Conservation (phyloP, 2,113 vertebrate species). For the Serinus canaria region DNA sequence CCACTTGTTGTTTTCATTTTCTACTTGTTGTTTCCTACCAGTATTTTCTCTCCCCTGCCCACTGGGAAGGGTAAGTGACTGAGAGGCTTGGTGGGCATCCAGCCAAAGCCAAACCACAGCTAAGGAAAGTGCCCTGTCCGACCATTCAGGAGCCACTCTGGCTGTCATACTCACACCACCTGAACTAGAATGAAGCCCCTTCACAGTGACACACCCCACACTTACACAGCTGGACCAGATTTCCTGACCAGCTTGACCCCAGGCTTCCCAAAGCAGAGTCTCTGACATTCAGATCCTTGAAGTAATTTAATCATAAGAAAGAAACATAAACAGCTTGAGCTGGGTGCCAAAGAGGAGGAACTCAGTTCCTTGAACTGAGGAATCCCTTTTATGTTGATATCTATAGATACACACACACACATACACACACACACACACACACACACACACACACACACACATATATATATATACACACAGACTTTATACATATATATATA, state of each 20-base stretch:
- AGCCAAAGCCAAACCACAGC: no score
- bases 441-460: no score
- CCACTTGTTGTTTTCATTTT: background rate
- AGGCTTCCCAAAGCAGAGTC: background rate
- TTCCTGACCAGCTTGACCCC: background rate
- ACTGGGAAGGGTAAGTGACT: background rate
- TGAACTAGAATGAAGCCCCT: background rate
- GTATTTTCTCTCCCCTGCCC: background rate
- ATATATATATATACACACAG: no score
- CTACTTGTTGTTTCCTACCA: background rate
- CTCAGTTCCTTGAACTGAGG: background rate
- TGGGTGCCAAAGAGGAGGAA: accelerated
- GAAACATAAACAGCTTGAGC: background rate
- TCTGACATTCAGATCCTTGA: background rate
- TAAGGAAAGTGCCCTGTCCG: background rate
- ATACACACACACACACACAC: no score
- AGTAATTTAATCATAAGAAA: background rate
- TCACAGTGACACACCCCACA: background rate
- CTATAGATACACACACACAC: background rate
- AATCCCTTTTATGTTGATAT: background rate
- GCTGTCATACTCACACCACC: background rate
- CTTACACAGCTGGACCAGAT: background rate
- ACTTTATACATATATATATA: no score
- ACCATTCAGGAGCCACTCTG: background rate
- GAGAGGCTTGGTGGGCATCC: background rate